Evolutionary conservation across 2,797 vertebrate species (phyloP).

Genomic region (Gobionotothen gibberifrons): DNA sequence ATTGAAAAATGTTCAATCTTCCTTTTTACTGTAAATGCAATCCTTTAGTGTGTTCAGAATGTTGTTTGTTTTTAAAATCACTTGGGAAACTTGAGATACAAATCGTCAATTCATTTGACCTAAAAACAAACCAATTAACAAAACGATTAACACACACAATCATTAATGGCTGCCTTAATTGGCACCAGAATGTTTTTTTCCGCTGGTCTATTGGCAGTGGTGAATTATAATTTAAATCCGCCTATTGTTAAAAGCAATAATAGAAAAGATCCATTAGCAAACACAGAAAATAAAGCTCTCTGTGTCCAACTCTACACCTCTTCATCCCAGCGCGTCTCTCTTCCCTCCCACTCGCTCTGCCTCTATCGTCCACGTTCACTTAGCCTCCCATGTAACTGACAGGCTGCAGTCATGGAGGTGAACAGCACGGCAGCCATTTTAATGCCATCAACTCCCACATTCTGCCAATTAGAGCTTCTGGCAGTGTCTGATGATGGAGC

Average conservation of each 20-base stretch:
- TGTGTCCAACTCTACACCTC: constrained; percentile 55
- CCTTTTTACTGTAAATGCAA: background rate
- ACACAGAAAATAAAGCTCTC: constrained; percentile 44
- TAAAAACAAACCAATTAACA: constrained; percentile 36
- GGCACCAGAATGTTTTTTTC: constrained; percentile 37
- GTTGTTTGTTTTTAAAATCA: background rate
- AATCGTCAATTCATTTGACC: constrained; percentile 24
- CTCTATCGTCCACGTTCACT: constrained; percentile 53
- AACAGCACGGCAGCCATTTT: constrained; percentile 75
- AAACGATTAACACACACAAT: constrained; percentile 31
- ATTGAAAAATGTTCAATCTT: background rate
- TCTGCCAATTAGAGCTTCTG: constrained; percentile 78
- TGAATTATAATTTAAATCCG: constrained; percentile 23
- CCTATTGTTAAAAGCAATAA: constrained; percentile 47
- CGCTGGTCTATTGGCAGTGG: constrained; percentile 33
- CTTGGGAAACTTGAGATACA: constrained; percentile 3
- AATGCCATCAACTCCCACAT: constrained; percentile 76
- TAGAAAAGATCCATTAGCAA: constrained; percentile 29
- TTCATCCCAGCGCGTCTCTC: constrained; percentile 32
- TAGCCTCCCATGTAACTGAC: constrained; percentile 70
- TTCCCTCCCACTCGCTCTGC: constrained; percentile 52
- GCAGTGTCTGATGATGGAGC: constrained; percentile 72
- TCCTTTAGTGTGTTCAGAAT: background rate
- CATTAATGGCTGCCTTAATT: constrained; percentile 27
- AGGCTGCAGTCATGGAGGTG: constrained; percentile 76